Evolutionary conservation across 2,797 vertebrate species (phyloP), one percentile per base, ranked within the genome.

Genomic region (Sebastes matsubarae): DNA sequence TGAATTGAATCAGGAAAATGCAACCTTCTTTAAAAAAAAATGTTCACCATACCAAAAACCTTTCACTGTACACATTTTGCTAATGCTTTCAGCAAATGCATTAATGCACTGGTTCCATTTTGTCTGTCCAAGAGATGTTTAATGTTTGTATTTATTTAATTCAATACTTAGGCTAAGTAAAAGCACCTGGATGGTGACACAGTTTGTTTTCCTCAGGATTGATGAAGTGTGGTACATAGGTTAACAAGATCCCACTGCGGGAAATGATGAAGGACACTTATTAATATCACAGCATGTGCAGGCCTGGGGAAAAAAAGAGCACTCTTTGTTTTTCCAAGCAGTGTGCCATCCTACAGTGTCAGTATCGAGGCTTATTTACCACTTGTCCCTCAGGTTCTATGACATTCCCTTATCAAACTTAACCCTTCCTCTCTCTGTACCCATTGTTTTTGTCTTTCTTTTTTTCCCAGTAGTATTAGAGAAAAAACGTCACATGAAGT

Each of bases 221-320:
- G 89, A 93, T 94, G 86, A 78, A 75, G 68, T 70, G 79, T 11
- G 73, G 86, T 82, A 72, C 89, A 90, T 59, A 92, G 90, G 92
- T 94, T 92, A 95, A 94, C 89, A 85, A 92, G 92, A 82, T 89
- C 81, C 83, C 89, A 82, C 84, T 83, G 87, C 30, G 80, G 88
- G 82, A 84, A 92, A 91, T 90, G 85, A 91, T 90, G 76, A 91
- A 91, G 88, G 87, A 88, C 90, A 85, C 88, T 89, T 94, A 94
- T 94, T 93, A 93, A 93, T 94, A 93, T 89, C 89, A 7, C 90
- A 91, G 87, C 89, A 82, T 89, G 87, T 76, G 75, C 76, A 80
- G 68, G 77, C 89, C 85, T 75, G 76, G 74, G 86, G 86, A 77
- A 84, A 84, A 84, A 83, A 87, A 77, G 72, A 82, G 63, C 75